Percentiles rank a stretch among this genome's conserved stretches.
Evolutionary conservation across 2,888 invertebrate genomes (phyloP).

Genomic region (Lithodes maja): DNA sequence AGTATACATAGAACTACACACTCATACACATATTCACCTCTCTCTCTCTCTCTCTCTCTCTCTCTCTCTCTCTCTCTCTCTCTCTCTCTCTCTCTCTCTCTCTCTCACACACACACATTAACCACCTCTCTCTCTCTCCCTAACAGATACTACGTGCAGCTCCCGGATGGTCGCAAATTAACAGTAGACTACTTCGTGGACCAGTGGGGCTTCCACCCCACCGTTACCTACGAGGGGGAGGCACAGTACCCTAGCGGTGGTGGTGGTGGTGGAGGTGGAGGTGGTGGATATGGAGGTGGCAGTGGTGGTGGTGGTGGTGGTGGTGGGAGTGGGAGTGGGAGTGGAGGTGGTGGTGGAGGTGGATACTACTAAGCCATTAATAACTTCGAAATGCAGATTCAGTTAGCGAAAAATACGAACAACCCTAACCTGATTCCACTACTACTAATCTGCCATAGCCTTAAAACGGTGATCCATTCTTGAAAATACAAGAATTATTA

Average conservation of each 20-base stretch:
- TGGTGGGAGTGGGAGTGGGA: neutral
- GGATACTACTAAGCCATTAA: neutral
- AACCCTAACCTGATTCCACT: too few species aligned
- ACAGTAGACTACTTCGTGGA: too few species aligned
- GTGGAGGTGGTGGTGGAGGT: neutral
- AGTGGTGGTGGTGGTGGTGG: neutral
- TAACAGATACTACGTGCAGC: too few species aligned
- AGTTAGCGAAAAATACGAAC: neutral
- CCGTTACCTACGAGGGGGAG: too few species aligned
- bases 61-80: neutral
- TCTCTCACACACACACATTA: neutral
- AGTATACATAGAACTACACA: neutral
- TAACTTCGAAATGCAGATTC: neutral
- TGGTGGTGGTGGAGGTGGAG: neutral
- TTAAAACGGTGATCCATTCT: too few species aligned
- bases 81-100: constrained; percentile 7
- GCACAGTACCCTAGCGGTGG: neutral
- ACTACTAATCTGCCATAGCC: too few species aligned
- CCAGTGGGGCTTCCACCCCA: too few species aligned
- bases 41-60: neutral
- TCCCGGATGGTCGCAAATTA: too few species aligned
- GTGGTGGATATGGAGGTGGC: neutral
- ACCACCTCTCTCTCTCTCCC: too few species aligned
- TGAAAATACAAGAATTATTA: too few species aligned
- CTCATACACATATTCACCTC: neutral